Evolutionary conservation across 1,140 invertebrate genomes (phyloP).

Genomic region (Saccostrea cuccullata): DNA sequence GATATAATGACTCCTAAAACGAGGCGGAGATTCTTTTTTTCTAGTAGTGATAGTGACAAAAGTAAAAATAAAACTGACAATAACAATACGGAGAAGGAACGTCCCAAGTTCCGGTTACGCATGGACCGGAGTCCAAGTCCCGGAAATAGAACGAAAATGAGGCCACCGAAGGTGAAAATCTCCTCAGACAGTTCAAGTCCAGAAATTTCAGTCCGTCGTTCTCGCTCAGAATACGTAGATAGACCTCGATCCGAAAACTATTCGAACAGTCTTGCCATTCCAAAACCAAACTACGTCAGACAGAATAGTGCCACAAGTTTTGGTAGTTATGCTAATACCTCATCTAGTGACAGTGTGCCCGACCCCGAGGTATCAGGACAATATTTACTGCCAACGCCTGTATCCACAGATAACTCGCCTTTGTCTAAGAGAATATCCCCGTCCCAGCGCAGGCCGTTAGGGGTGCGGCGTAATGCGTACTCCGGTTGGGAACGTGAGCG

Average conservation of each 20-base stretch:
- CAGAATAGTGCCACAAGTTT: conserved; percentile 65
- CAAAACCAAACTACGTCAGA: conserved; percentile 63
- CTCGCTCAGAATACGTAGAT: conserved; percentile 47
- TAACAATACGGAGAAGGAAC: conserved; percentile 49
- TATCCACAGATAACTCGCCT: conserved; percentile 45
- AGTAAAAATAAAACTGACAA: conserved; percentile 42
- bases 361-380: conserved; percentile 60
- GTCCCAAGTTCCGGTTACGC: conserved; percentile 41
- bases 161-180: conserved; percentile 61
- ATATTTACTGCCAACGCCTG: conserved; percentile 60
- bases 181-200: conserved; percentile 56
- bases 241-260: conserved; percentile 62
- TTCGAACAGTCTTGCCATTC: conserved; percentile 65
- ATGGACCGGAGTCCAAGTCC: conserved; percentile 54
- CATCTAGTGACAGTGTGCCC: conserved; percentile 58
- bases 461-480: conserved; percentile 27
- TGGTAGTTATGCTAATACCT: conserved; percentile 59
- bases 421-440: conserved; percentile 42
- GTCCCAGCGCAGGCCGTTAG: conserved; percentile 55
- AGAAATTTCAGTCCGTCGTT: conserved; percentile 55
- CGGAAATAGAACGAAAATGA: conserved; percentile 35
- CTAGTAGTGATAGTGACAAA: conserved; percentile 45
- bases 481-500: conserved; percentile 62
- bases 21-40: conserved; percentile 51
- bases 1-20: conserved; percentile 59